phyloP scores from a whole-genome alignment of 2,113 vertebrate species.

The Smithornis capensis region DNA sequence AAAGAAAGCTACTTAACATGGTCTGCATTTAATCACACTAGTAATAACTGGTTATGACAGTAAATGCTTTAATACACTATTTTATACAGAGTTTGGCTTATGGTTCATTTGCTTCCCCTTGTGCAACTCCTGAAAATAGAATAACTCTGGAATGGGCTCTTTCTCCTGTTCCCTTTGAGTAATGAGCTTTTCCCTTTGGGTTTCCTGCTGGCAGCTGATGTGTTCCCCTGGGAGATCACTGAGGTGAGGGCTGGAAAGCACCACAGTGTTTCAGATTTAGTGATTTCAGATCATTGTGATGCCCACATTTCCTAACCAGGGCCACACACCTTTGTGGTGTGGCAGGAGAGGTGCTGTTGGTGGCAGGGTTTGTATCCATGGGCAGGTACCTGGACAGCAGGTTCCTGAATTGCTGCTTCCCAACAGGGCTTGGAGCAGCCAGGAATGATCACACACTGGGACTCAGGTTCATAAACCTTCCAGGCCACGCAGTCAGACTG shows the following conservation, averaged over 20 bases:
- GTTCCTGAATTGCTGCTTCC: not conserved
- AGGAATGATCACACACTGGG: not conserved
- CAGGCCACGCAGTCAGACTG: not conserved
- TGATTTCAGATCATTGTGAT: not conserved
- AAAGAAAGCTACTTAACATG: slow-evolving; percentile 42
- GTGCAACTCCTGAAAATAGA: slow-evolving; percentile 12
- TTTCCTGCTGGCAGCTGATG: not conserved
- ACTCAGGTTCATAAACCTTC: not conserved
- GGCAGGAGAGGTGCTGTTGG: not conserved
- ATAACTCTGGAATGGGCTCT: not conserved
- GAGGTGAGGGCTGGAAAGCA: not conserved
- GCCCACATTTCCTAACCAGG: not conserved
- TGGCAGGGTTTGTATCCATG: rapidly evolving
- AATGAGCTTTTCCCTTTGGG: not conserved
- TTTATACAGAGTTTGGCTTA: slow-evolving; percentile 64
- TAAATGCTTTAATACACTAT: slow-evolving; percentile 67
- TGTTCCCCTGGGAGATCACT: not conserved
- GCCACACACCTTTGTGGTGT: not conserved
- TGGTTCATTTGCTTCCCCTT: slow-evolving; percentile 39
- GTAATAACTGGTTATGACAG: slow-evolving; percentile 60
- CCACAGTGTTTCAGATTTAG: rapidly evolving
- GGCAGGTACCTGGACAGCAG: rapidly evolving
- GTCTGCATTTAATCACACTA: slow-evolving; percentile 51
- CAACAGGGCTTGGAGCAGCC: not conserved
- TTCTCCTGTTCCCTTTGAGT: not conserved